These are phyloP conservation scores for Magallana gigas DNA, from an alignment of 1,140 invertebrate species.

Conservation along the genomic window DNA sequence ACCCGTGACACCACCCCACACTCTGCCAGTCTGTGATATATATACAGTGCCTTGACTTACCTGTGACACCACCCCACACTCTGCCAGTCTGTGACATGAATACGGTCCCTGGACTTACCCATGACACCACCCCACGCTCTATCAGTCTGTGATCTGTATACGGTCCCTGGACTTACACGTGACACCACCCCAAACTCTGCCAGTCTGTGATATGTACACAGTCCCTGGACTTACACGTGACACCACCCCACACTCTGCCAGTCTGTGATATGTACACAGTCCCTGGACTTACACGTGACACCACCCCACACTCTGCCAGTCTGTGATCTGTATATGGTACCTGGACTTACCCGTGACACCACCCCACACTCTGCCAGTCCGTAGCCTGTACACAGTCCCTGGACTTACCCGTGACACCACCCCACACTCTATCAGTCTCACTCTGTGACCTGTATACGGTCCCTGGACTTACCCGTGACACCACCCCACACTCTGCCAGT, in stretches of 20 bases:
- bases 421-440: conserved; percentile 86
- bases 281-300: conserved; percentile 81
- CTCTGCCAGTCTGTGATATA: no score
- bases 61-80: conserved; percentile 85
- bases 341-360: conserved; percentile 82
- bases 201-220: conserved; percentile 79
- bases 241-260: conserved; percentile 86
- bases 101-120: conserved; percentile 69
- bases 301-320: conserved; percentile 86
- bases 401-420: conserved; percentile 82
- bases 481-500: conserved; percentile 86
- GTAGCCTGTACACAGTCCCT: conserved; percentile 72
- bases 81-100: conserved; percentile 82
- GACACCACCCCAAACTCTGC: conserved; percentile 86
- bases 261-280: conserved; percentile 73
- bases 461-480: conserved; percentile 81
- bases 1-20: no score
- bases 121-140: conserved; percentile 85
- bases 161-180: conserved; percentile 77
- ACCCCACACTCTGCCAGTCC: conserved; percentile 85
- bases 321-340: conserved; percentile 71
- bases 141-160: conserved; percentile 81
- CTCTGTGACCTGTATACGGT: conserved; percentile 73
- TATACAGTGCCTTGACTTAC: conserved; percentile 49
- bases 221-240: conserved; percentile 79